Conservation (phyloP, 2,888 invertebrate species). For the Zelleria hepariella region DNA sequence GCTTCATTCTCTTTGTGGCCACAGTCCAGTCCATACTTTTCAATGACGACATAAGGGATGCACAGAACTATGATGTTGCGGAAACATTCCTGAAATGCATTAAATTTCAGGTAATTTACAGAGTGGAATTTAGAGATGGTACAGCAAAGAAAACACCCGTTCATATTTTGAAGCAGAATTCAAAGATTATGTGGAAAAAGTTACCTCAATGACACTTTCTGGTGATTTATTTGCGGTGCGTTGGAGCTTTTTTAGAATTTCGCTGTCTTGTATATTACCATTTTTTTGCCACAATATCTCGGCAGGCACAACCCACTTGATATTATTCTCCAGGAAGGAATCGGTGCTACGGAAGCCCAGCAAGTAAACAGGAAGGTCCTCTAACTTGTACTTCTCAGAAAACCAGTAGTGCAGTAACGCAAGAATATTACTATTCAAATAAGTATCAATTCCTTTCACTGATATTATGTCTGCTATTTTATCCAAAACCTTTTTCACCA, state of each 20-base stretch:
- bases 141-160: too few species aligned
- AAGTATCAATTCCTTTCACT: conserved; percentile 31
- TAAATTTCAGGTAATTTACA: background rate
- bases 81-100: conserved; percentile 45
- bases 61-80: conserved; percentile 44
- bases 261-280: conserved; percentile 37
- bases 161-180: too few species aligned
- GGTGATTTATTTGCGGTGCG: conserved; percentile 21
- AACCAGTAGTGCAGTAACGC: conserved; percentile 66
- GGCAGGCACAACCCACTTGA: conserved; percentile 57
- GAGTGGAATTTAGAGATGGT: too few species aligned
- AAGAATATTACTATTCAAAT: conserved; percentile 54
- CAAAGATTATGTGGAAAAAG: conserved; percentile 1
- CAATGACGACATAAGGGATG: conserved; percentile 48
- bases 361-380: conserved; percentile 55
- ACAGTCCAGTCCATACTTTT: conserved; percentile 34
- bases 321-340: conserved; percentile 52
- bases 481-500: conserved; percentile 56
- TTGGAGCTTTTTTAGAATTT: conserved; percentile 28
- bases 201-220: conserved; percentile 37
- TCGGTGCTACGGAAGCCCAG: conserved; percentile 40
- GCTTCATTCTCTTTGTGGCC: conserved; percentile 19
- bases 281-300: conserved; percentile 49
- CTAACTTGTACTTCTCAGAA: conserved; percentile 33
- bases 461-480: conserved; percentile 36